Evolutionary conservation across 2,113 vertebrate genomes (phyloP).

Genomic region (Pterocles burchelli): DNA sequence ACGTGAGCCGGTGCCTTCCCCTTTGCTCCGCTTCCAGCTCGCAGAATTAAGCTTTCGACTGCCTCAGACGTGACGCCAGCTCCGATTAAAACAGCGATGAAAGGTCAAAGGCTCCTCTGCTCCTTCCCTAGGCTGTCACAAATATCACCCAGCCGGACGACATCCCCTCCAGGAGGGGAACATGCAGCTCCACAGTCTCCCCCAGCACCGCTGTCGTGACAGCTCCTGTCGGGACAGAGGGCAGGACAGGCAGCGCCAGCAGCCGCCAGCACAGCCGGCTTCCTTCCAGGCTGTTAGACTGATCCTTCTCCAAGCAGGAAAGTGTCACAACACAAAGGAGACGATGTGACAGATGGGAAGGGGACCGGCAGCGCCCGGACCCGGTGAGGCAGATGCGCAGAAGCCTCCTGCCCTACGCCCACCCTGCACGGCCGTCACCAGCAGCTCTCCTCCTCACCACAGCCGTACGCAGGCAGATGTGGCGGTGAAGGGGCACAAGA

Average conservation of each 20-base stretch:
- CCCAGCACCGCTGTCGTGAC: rapidly evolving
- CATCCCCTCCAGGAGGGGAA: not conserved
- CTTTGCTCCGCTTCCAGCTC: slow-evolving; percentile 10
- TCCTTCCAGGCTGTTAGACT: slow-evolving; percentile 57
- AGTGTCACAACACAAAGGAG: slow-evolving; percentile 57
- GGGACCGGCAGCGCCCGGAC: slow-evolving; percentile 16
- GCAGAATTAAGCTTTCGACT: not conserved
- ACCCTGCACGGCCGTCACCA: rapidly evolving
- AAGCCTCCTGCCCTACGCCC: not conserved
- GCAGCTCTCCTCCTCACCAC: not conserved
- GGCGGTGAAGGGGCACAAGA: not conserved
- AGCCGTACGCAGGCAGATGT: not conserved
- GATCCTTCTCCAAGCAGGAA: slow-evolving; percentile 59
- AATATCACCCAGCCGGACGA: not conserved
- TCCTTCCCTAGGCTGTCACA: slow-evolving; percentile 13
- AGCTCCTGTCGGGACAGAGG: not conserved
- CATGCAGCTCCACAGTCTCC: not conserved
- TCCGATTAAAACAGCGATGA: not conserved
- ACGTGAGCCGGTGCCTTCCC: not conserved
- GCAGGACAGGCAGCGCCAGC: slow-evolving; percentile 23
- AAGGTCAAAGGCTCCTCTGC: slow-evolving; percentile 1
- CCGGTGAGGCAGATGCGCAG: not conserved
- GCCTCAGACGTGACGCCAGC: not conserved
- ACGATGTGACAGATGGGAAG: slow-evolving; percentile 43
- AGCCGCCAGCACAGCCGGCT: slow-evolving; percentile 15